phyloP scores from a whole-genome alignment of 2,888 invertebrate species.

The Miltochrista miniata region DNA sequence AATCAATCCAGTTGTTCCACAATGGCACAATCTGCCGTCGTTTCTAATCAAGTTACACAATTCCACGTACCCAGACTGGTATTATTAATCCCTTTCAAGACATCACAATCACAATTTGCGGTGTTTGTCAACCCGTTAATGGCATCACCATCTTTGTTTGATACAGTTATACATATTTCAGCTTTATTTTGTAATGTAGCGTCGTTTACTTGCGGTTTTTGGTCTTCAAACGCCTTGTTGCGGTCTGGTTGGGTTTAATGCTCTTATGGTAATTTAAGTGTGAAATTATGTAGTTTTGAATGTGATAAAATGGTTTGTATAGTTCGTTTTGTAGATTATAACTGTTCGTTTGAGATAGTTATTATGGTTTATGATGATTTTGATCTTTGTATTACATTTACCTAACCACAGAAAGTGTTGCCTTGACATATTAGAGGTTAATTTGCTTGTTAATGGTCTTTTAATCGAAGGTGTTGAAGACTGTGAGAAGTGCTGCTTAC shows the following conservation, averaged over 20 bases:
- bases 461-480: too few relatives aligned
- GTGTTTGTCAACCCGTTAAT: conserved; percentile 61
- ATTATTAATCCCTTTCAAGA: conserved; percentile 80
- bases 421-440: too few relatives aligned
- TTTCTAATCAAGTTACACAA: conserved; percentile 70
- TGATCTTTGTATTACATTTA: neutral
- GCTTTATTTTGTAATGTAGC: conserved; percentile 60
- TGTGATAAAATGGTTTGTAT: neutral
- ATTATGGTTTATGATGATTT: neutral
- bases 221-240: conserved; percentile 51
- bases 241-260: conserved; percentile 37
- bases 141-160: conserved; percentile 48
- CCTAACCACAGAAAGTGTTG: neutral
- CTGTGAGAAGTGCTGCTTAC: too few relatives aligned
- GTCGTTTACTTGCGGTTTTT: conserved; percentile 56
- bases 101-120: conserved; percentile 76
- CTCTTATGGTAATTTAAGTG: conserved; percentile 25
- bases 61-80: conserved; percentile 61
- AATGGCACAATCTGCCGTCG: conserved; percentile 77
- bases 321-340: too few relatives aligned
- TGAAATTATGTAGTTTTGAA: conserved; percentile 32
- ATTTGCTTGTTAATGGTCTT: too few relatives aligned
- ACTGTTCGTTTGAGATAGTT: neutral
- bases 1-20: conserved; percentile 57
- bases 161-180: conserved; percentile 49